A percentile compares a stretch with the other conserved stretches of the same genome.
These are phyloP conservation scores for Characodon lateralis DNA, from an alignment of 2,797 vertebrate species.

Conservation along the genomic window DNA sequence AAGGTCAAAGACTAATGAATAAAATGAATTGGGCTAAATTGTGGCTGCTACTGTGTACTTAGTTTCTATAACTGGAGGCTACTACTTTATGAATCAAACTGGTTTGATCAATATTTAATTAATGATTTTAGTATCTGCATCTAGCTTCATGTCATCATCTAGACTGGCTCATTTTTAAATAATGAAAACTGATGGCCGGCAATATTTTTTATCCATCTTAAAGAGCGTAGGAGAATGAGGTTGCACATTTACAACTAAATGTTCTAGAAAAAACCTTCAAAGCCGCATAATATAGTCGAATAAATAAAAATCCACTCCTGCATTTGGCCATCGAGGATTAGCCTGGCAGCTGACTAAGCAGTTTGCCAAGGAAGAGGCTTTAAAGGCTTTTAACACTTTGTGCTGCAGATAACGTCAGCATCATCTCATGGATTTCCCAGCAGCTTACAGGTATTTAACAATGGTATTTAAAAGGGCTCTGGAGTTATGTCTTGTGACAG, in stretches of 20 bases:
- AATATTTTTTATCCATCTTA: slow-evolving; percentile 20
- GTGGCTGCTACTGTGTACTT: slow-evolving; percentile 27
- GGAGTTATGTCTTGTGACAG: slow-evolving; percentile 70
- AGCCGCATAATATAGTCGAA: slow-evolving; percentile 31
- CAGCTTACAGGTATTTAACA: slow-evolving; percentile 80
- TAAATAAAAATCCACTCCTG: slow-evolving; percentile 38
- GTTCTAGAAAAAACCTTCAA: slow-evolving; percentile 33
- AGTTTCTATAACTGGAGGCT: not conserved
- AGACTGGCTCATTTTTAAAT: slow-evolving; percentile 6
- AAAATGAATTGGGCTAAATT: slow-evolving; percentile 46
- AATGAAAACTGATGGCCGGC: not conserved
- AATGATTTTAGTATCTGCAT: not conserved
- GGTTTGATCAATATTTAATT: slow-evolving; percentile 8
- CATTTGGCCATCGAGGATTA: slow-evolving; percentile 63
- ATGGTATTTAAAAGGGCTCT: slow-evolving; percentile 65
- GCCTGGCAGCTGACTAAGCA: slow-evolving; percentile 67
- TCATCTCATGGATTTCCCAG: slow-evolving; percentile 70
- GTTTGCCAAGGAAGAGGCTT: slow-evolving; percentile 60
- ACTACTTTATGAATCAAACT: slow-evolving; percentile 21
- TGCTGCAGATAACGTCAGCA: slow-evolving; percentile 72
- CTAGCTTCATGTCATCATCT: not conserved
- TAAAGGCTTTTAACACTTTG: slow-evolving; percentile 76
- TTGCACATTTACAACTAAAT: slow-evolving; percentile 8
- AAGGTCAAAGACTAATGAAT: slow-evolving; percentile 53
- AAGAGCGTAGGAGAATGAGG: not conserved